Evolutionary conservation across 2,888 invertebrate species (phyloP).

Genomic region (Eurytoma adleriae): DNA sequence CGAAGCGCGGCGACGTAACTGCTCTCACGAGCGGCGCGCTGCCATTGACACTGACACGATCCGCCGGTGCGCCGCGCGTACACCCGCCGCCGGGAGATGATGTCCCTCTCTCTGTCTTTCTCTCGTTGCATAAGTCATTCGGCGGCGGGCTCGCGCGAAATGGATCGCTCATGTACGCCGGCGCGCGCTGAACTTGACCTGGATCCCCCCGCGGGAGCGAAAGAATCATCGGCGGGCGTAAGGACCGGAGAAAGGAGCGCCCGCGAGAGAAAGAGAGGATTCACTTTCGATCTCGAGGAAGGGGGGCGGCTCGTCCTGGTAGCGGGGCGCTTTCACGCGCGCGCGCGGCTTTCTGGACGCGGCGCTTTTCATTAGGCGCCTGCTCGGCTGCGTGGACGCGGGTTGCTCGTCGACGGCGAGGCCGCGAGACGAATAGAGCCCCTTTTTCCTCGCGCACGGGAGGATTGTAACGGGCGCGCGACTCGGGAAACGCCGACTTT

Average conservation of each 20-base stretch:
- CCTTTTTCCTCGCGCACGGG: not conserved
- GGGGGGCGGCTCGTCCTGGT: constrained; percentile 56
- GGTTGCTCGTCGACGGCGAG: not conserved
- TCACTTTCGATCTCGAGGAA: constrained; percentile 70
- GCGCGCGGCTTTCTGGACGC: constrained; percentile 12
- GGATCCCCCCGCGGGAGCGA: constrained; percentile 61
- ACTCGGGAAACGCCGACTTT: not conserved
- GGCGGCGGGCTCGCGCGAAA: constrained; percentile 34
- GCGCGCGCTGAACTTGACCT: constrained; percentile 65
- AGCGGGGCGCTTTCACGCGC: constrained; percentile 13
- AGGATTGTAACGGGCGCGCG: constrained; percentile 18
- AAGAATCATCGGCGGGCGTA: constrained; percentile 64
- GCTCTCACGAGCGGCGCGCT: constrained; percentile 62
- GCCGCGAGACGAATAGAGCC: not conserved
- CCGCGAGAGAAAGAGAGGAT: constrained; percentile 64
- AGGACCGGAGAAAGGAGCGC: constrained; percentile 63
- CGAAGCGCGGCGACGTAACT: constrained; percentile 67
- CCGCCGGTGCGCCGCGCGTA: constrained; percentile 57
- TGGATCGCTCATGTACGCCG: constrained; percentile 9
- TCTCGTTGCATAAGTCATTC: constrained; percentile 63
- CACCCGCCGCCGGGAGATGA: constrained; percentile 49
- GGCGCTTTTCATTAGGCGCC: constrained; percentile 19
- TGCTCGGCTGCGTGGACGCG: constrained; percentile 18
- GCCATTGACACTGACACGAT: constrained; percentile 74
- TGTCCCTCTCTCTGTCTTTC: constrained; percentile 22